Evolutionary conservation across 2,797 vertebrate species (phyloP), one percentile per base, ranked within the genome.

Genomic region (Hydrophis major): DNA sequence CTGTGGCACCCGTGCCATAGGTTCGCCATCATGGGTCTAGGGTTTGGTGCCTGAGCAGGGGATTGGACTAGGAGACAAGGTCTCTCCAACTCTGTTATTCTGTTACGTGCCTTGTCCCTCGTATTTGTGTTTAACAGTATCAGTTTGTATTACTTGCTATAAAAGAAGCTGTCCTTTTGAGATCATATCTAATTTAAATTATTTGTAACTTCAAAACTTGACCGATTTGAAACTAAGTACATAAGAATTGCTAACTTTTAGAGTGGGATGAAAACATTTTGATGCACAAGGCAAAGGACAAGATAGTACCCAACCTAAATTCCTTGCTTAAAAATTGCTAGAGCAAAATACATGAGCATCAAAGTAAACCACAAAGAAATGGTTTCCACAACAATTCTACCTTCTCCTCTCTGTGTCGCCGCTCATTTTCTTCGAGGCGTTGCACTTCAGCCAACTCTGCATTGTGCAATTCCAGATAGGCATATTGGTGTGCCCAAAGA

Each of bases 401-500:
- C 93, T 99, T 99, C 95, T 99, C 99, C 94, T 99, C 98, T 0
- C 92, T 96, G 94, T 95, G 98, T 4, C 99, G 96, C 59, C 98
- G 97, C 96, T 99, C 99, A 92, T 98, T 98, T 95, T 99, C 98
- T 95, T 99, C 98, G 14, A 99, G 98, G 32, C 98, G 97, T 94
- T 99, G 98, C 22, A 98, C 97, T 96, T 99, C 99, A 12, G 98
- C 98, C 89, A 99, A 97, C 92, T 99, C 98, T 0, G 97, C 96
- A 0, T 98, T 98, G 14, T 98, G 97, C 37, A 98, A 96, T 96
- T 99, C 99, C 27, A 97, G 94, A 0, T 98, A 99, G 0, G 95
- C 97, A 1, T 94, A 94, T 96, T 99, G 99, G 91, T 96, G 98
- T 25, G 97, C 96, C 92, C 88, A 96, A 83, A 99, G 97, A 56